These are phyloP conservation scores for Emydura subglobosa DNA, from an alignment of 2,113 vertebrate genomes.

Conservation along the genomic window DNA sequence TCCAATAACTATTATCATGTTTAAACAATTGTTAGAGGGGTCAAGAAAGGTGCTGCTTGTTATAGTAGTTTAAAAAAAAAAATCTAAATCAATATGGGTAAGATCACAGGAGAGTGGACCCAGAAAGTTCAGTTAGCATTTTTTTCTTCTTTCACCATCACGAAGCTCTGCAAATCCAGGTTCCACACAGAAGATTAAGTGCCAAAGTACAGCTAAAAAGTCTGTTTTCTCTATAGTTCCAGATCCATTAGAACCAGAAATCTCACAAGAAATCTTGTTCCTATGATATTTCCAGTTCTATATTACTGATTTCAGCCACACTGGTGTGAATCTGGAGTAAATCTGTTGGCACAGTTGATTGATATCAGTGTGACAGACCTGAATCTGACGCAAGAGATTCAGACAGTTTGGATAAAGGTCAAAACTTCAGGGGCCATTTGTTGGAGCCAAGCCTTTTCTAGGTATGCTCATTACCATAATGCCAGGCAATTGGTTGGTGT, in stretches of 20 bases:
- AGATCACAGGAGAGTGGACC: neutral
- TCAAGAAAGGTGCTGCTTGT: neutral
- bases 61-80: neutral
- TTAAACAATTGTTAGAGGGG: neutral
- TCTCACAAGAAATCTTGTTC: neutral
- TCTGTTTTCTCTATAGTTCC: neutral
- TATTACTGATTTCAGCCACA: neutral
- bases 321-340: neutral
- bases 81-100: neutral
- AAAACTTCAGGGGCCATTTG: neutral
- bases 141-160: neutral
- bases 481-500: neutral
- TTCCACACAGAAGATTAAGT: rapidly evolving
- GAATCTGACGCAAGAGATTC: neutral
- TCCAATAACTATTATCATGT: neutral
- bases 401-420: neutral
- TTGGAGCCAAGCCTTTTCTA: neutral
- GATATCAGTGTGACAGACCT: neutral
- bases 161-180: neutral
- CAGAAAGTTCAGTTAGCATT: neutral
- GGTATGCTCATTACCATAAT: neutral
- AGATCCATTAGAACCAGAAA: neutral
- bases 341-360: neutral
- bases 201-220: neutral
- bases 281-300: neutral